Conservation (phyloP, 1,140 invertebrate species). For the Akabosia matsudoensis region DNA sequence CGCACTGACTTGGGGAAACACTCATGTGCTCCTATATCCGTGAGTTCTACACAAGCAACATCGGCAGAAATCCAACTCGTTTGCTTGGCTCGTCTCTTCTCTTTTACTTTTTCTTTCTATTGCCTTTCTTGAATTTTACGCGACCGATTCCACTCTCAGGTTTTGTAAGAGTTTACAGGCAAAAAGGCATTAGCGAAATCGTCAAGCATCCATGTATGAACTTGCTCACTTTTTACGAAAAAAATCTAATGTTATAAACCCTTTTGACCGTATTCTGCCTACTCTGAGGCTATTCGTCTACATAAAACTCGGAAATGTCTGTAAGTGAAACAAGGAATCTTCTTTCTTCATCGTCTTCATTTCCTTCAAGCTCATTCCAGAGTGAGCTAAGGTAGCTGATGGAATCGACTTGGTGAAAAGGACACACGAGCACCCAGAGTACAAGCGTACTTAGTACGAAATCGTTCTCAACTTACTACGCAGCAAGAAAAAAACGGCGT, state of each 20-base stretch:
- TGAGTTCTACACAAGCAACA: background rate
- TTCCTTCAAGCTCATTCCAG: background rate
- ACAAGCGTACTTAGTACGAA: background rate
- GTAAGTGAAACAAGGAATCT: slow-evolving; percentile 6
- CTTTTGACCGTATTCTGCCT: background rate
- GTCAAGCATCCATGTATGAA: too few species aligned
- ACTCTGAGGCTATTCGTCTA: background rate
- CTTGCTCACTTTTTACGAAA: too few species aligned
- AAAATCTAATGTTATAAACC: background rate
- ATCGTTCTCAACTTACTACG: too few species aligned
- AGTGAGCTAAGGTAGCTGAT: slow-evolving; percentile 8
- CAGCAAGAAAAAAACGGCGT: slow-evolving; percentile 2
- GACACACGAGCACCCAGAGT: slow-evolving; percentile 4
- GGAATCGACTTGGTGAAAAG: background rate
- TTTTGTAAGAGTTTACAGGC: too few species aligned
- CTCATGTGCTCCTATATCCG: background rate
- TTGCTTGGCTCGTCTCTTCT: background rate
- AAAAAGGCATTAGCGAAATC: too few species aligned
- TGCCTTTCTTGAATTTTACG: too few species aligned
- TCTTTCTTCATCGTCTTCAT: background rate
- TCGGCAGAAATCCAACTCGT: background rate
- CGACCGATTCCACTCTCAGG: too few species aligned
- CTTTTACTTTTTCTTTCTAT: too few species aligned
- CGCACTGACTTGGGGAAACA: background rate
- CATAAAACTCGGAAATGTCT: background rate